These are phyloP conservation scores for Ctenodactylus gundi DNA, from an alignment of 2,113 vertebrate species.

Conservation along the genomic window DNA sequence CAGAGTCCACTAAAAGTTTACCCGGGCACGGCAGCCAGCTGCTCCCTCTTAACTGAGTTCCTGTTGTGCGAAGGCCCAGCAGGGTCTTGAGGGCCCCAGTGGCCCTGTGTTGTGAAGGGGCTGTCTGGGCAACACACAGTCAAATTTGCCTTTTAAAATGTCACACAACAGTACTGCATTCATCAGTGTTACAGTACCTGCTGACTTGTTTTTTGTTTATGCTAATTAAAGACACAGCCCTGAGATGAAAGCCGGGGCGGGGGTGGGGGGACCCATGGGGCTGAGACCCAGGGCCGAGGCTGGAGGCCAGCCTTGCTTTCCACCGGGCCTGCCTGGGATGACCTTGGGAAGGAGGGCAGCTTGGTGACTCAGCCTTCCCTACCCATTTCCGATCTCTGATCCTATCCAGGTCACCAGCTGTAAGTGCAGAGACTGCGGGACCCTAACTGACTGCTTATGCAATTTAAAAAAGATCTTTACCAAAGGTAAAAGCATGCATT, in stretches of 20 bases:
- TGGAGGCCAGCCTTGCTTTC: background rate
- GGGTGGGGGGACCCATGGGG: background rate
- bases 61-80: background rate
- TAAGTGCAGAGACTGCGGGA: background rate
- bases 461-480: background rate
- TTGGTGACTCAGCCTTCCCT: background rate
- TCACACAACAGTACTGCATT: slow-evolving; percentile 20
- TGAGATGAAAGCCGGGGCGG: background rate
- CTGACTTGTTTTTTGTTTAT: background rate
- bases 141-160: slow-evolving; percentile 26
- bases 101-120: no score
- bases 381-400: background rate
- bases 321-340: background rate
- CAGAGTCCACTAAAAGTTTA: background rate
- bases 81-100: no score
- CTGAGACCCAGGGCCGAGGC: background rate
- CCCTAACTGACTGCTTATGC: background rate
- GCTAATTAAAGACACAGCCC: background rate
- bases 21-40: background rate
- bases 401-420: background rate
- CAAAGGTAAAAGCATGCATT: background rate
- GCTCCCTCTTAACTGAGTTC: background rate
- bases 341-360: background rate
- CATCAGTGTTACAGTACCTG: background rate
- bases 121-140: background rate